phyloP scores from a whole-genome alignment of 2,797 vertebrate genomes.

The Argentina silus region DNA sequence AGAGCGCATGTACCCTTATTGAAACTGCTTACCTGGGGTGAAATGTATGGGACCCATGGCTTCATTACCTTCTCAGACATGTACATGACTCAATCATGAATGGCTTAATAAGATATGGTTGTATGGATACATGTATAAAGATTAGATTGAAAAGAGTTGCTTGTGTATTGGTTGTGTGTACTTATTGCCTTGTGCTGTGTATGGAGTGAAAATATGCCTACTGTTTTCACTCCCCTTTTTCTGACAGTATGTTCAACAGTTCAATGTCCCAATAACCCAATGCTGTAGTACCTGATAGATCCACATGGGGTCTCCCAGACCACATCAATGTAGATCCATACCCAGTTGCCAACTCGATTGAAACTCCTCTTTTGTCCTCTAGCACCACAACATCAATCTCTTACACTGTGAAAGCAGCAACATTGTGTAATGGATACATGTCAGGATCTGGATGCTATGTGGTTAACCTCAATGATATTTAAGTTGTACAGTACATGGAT shows the following conservation, averaged over 20 bases:
- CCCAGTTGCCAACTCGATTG: background rate
- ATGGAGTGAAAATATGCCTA: background rate
- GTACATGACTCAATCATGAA: conserved; percentile 1
- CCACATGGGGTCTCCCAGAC: conserved; percentile 22
- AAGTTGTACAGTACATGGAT: too few species aligned
- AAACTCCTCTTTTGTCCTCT: background rate
- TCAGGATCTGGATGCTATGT: too few species aligned
- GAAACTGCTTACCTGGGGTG: background rate
- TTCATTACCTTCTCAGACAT: conserved; percentile 1
- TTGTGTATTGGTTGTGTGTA: too few species aligned
- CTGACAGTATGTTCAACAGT: background rate
- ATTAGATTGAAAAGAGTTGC: background rate
- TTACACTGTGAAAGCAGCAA: background rate
- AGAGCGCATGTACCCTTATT: background rate
- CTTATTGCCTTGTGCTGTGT: too few species aligned
- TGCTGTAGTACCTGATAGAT: conserved; percentile 1
- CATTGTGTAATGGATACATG: background rate
- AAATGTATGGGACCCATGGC: background rate
- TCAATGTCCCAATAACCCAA: background rate
- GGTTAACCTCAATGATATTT: too few species aligned
- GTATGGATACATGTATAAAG: conserved; percentile 19
- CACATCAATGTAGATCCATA: conserved; percentile 22
- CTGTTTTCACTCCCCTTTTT: background rate
- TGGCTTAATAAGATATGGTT: background rate
- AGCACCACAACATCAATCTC: background rate